Base-by-base conservation (phyloP, 2,888 invertebrate genomes). In the Melieria omissa region DNA sequence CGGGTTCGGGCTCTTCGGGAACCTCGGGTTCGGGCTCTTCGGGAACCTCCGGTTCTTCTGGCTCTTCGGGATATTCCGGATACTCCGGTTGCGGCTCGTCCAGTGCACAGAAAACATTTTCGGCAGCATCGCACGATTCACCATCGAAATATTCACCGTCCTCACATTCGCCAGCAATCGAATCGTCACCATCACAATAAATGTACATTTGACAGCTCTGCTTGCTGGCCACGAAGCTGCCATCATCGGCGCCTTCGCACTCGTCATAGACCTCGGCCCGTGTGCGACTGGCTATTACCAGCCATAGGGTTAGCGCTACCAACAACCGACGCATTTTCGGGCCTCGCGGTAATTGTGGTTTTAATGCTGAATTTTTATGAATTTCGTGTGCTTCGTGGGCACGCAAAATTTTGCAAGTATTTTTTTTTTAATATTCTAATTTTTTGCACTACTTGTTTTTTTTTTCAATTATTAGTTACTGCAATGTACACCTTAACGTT, bases 161-260 rank as follows among this genome's bases (percentile, higher is more conserved):
- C 10, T 81, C 81, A 66, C 86, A 86, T 3, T 80, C 79, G 2
- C 79, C 84, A 62, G 76, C 64, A 4, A 73, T 60, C 0, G 86
- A 85, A 10, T 83, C 80, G 3, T 80, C 83, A 5, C 78, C 81
- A 66, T 80, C 73, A 58, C 86, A 86, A 65, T 85, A 82, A n/a
- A 86, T 81, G 74, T 85, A 86, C 46, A 75, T 74, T 29, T 81
- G 74, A 61, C 86, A 86, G 65, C 75, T 83, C 0, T 79, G 77
- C 68, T 76, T 77, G 69, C 81, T 82, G 10, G 79, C 73, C 7
- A 85, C 80, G 61, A 83, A 85, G 1, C 77, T 77, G 4, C 79
- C 79, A 0, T 73, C 64, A 0, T 73, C 73, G 0, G 74, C 60
- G 1, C 74, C 79, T 0, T 80, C 74, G 65, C 85, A 86, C 74